These are phyloP conservation scores for Sturmia bella DNA, from an alignment of 2,888 invertebrate species.

Conservation along the genomic window DNA sequence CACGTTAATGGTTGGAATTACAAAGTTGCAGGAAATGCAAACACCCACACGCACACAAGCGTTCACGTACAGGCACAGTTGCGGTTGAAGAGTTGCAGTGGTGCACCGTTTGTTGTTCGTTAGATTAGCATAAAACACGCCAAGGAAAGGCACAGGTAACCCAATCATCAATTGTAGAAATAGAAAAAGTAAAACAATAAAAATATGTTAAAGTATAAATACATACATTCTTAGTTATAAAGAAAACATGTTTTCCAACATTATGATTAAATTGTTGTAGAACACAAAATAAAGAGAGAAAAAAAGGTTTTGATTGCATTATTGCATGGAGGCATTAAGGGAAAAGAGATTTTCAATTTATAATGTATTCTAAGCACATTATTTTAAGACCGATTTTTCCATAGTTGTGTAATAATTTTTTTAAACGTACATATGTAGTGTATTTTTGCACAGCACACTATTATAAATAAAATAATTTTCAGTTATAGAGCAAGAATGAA, in stretches of 20 bases:
- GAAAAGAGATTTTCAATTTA: neutral
- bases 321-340: neutral
- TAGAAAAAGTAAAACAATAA: constrained; percentile 7
- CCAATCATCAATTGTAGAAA: constrained; percentile 27
- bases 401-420: too few species aligned
- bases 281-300: constrained; percentile 22
- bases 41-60: constrained; percentile 13
- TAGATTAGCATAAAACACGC: constrained; percentile 37
- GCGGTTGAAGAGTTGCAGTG: constrained; percentile 18
- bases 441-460: too few species aligned
- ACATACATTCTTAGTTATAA: constrained; percentile 23
- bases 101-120: neutral
- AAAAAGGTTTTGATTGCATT: constrained; percentile 31
- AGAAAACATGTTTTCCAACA: constrained; percentile 10
- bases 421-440: too few species aligned
- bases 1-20: constrained; percentile 15
- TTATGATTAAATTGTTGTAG: too few species aligned
- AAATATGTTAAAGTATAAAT: constrained; percentile 58
- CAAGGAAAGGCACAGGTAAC: constrained; percentile 7
- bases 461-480: too few species aligned
- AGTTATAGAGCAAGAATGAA: too few species aligned
- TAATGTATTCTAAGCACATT: too few species aligned
- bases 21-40: constrained; percentile 1
- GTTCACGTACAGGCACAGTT: constrained; percentile 4
- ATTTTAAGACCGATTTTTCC: too few species aligned